Evolutionary conservation across 1,140 invertebrate genomes (phyloP).

Genomic region (Bursaphelenchus mucronatus): DNA sequence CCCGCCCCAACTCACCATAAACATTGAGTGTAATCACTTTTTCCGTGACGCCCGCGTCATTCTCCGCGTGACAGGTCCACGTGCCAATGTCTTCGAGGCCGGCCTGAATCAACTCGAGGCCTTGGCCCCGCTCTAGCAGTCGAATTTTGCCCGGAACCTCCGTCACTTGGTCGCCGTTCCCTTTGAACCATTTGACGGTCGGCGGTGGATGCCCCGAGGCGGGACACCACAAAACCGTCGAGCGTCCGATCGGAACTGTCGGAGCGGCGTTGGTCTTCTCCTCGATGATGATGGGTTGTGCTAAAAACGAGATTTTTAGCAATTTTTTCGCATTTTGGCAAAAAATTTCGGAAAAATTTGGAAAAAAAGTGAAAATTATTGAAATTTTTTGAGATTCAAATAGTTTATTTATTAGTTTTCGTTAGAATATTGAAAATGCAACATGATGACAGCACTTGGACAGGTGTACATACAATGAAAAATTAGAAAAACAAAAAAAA

Average conservation of each 20-base stretch:
- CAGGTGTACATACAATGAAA: too few species aligned
- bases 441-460: too few species aligned
- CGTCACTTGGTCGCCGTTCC: slow-evolving; percentile 40
- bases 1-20: slow-evolving; percentile 32
- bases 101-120: slow-evolving; percentile 41
- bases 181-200: slow-evolving; percentile 66
- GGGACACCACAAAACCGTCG: slow-evolving; percentile 63
- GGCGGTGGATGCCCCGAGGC: slow-evolving; percentile 71
- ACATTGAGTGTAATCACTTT: slow-evolving; percentile 47
- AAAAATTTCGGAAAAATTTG: too few species aligned
- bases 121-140: slow-evolving; percentile 51
- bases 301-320: too few species aligned
- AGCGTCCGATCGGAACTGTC: slow-evolving; percentile 41
- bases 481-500: too few species aligned
- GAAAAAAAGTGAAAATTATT: too few species aligned
- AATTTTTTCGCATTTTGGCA: too few species aligned
- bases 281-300: slow-evolving; percentile 25
- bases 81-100: slow-evolving; percentile 40
- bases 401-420: too few species aligned
- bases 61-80: slow-evolving; percentile 58
- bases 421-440: too few species aligned
- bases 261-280: slow-evolving; percentile 21
- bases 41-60: slow-evolving; percentile 48
- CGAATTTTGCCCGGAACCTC: slow-evolving; percentile 25
- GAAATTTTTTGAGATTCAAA: too few species aligned